A percentile compares a stretch with the other conserved stretches of the same genome.
These are phyloP conservation scores for Brachystomella parvula DNA, from an alignment of 1,140 invertebrate species.

Conservation along the genomic window DNA sequence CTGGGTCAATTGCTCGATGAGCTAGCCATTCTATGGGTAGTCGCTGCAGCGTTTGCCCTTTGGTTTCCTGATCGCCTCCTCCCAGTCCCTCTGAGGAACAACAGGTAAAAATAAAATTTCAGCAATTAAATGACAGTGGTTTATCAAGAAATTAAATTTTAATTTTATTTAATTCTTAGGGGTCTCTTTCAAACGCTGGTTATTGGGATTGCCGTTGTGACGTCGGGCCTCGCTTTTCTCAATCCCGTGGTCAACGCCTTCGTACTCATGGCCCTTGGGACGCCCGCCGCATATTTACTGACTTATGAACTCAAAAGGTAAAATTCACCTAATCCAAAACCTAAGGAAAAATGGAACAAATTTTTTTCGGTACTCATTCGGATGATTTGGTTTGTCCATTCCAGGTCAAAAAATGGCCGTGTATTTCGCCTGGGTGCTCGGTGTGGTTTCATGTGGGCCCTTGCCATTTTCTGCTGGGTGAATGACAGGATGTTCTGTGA, in stretches of 20 bases:
- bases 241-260: slow-evolving; percentile 69
- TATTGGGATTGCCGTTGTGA: slow-evolving; percentile 49
- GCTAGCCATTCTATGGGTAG: slow-evolving; percentile 69
- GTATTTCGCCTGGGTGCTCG: slow-evolving; percentile 21
- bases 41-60: slow-evolving; percentile 63
- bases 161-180: slow-evolving; percentile 29
- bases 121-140: neutral
- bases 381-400: no score
- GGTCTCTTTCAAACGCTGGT: slow-evolving; percentile 25
- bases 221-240: slow-evolving; percentile 58
- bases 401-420: slow-evolving; percentile 20
- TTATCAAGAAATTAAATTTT: neutral
- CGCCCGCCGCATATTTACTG: slow-evolving; percentile 59
- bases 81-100: slow-evolving; percentile 55
- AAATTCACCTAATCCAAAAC: slow-evolving; percentile 23
- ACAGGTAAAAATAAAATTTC: slow-evolving; percentile 45
- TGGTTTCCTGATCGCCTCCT: slow-evolving; percentile 63
- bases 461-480: slow-evolving; percentile 66
- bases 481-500: slow-evolving; percentile 69
- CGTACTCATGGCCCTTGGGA: slow-evolving; percentile 62
- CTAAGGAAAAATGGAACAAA: no score
- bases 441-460: slow-evolving; percentile 54
- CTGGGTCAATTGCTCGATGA: slow-evolving; percentile 72
- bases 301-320: slow-evolving; percentile 59
- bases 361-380: neutral